Conservation (phyloP, 2,797 vertebrate genomes). For the Merluccius polli region DNA sequence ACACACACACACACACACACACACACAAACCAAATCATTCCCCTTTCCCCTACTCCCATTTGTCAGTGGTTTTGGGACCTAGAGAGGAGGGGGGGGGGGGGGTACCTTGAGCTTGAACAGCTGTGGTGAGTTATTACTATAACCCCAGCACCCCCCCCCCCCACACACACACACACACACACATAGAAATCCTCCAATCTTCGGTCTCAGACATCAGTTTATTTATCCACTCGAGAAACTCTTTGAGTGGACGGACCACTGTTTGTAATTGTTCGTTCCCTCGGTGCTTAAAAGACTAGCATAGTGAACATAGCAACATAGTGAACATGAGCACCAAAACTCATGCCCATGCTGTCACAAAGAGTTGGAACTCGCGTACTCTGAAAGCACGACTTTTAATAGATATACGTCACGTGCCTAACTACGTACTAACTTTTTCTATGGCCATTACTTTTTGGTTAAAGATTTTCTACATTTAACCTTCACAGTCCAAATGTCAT, state of each 20-base stretch:
- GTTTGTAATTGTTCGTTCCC: background rate
- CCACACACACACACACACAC: conserved; percentile 10
- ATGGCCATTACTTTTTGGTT: background rate
- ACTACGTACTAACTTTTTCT: background rate
- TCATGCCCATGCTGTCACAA: background rate
- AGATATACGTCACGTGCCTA: background rate
- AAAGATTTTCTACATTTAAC: background rate
- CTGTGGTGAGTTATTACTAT: conserved; percentile 55
- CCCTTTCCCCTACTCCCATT: conserved; percentile 16
- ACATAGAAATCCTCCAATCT: conserved; percentile 38
- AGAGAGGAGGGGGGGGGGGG: conserved; percentile 9
- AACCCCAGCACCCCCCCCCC: conserved; percentile 21
- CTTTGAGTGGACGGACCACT: conserved; percentile 27
- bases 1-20: background rate
- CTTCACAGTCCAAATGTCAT: background rate
- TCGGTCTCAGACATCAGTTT: conserved; percentile 44
- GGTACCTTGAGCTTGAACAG: conserved; percentile 47
- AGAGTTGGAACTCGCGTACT: background rate
- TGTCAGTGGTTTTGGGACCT: conserved; percentile 32
- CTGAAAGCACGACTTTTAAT: background rate
- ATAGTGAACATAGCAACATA: too few species aligned
- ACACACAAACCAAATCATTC: background rate
- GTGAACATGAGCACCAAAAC: background rate
- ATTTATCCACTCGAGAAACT: conserved; percentile 49
- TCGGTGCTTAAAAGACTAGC: background rate